Base-by-base conservation (phyloP, 2,113 vertebrate genomes). In the Andinoacara biseriatus region DNA sequence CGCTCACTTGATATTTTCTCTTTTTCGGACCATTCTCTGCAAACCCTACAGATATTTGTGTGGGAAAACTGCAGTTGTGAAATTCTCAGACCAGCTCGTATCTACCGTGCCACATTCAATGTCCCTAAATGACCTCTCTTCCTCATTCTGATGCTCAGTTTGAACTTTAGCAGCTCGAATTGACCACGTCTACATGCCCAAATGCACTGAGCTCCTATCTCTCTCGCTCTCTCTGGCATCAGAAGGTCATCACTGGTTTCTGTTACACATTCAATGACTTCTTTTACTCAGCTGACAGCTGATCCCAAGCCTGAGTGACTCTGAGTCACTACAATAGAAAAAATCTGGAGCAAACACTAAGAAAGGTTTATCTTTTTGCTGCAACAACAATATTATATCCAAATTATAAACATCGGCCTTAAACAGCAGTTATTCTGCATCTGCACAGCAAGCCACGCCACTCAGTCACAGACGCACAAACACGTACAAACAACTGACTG, bases 291-390 rank as follows among this genome's bases (percentile, higher is more conserved):
- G 65, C 24, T 69, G 65, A 29, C 65, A 69, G 65, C 29, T 29
- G 65, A 29, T 69, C 24, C 49, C 24, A 15, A 22, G 49, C 5
- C 43, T 9, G 33, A 60, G 10, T 76, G 85, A 86, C 81, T 67
- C 52, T 84, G 83, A 84, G 72, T 89, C 91, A 84, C 54, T 0
- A 1, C 78, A 38, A n/a, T 24, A 35, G 59, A 22, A 33, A 60
- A 69, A 69, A 20, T 24, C 49, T 43, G 65, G 17, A 69, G 46
- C 24, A 69, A 29, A 69, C 63, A 49, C 43, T 29, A 29, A 69
- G 43, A 49, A 62, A 61, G 13, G 46, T 3, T 1, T 38, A 11
- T 62, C 3, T 5, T 24, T 80, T 69, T 29, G 1, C 18, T 58
- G 29, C 61, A 49, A 7, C 59, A 43, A 10, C 58, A 46, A 35